Evolutionary conservation across 2,113 vertebrate species (phyloP).

Genomic region (Isichthys henryi): DNA sequence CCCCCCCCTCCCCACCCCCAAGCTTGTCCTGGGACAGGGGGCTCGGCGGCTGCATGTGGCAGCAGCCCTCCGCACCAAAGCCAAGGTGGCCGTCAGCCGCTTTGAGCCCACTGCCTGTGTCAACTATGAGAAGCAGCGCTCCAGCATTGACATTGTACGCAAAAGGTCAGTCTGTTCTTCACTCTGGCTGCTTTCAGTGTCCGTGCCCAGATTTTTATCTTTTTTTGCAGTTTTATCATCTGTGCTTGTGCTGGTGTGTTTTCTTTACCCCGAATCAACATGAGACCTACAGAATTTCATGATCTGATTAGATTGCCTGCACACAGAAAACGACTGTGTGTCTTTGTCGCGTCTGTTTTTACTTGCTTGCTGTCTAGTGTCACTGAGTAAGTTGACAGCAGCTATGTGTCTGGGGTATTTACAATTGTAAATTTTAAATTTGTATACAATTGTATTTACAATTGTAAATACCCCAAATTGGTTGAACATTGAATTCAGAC

Average conservation of each 20-base stretch:
- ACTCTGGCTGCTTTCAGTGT: not conserved
- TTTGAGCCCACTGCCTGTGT: constrained; percentile 79
- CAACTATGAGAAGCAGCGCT: constrained; percentile 75
- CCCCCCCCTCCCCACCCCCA: not conserved
- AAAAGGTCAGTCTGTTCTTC: constrained; percentile 69
- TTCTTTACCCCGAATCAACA: not conserved
- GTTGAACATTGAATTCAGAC: not conserved
- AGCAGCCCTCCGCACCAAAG: constrained; percentile 72
- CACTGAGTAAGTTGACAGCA: not conserved
- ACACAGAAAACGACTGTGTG: not conserved
- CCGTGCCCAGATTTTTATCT: not conserved
- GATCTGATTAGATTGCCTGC: not conserved
- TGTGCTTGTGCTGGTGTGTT: not conserved
- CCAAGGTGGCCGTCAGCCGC: constrained; percentile 89
- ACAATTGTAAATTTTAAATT: too few relatives aligned
- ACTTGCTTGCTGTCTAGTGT: not conserved
- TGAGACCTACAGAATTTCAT: not conserved
- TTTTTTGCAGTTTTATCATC: not conserved
- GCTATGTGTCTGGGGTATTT: not conserved
- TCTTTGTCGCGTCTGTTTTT: not conserved
- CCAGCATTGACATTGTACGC: constrained; percentile 78
- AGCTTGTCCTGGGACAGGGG: constrained; percentile 76
- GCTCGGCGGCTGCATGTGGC: constrained; percentile 80
- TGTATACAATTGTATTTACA: too few relatives aligned
- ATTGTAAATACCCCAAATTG: not conserved